phyloP scores from a whole-genome alignment of 2,888 invertebrate genomes.

The Linnaemya vulpina region DNA sequence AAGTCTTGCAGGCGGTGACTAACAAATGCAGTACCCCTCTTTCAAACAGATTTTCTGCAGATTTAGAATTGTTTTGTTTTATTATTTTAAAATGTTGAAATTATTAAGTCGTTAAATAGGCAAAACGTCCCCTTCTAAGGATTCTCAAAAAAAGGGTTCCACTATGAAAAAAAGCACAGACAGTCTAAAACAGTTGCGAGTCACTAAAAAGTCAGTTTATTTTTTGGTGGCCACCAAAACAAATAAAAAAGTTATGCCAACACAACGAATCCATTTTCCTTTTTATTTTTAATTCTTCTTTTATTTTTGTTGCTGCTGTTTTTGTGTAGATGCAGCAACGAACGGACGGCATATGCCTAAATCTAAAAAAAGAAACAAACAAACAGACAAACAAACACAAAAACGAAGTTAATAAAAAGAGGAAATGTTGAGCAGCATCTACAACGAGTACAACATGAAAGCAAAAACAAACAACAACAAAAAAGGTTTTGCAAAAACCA shows the following conservation, averaged over 20 bases:
- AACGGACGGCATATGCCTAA: constrained; percentile 33
- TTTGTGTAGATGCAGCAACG: not conserved
- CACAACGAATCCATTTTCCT: not conserved
- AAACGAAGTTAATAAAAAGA: constrained; percentile 30
- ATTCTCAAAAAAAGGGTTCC: not conserved
- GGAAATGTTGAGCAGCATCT: constrained; percentile 49
- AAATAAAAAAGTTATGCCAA: constrained; percentile 29
- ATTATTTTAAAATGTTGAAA: too few relatives aligned
- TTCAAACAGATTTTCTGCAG: too few relatives aligned
- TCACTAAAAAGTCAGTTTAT: constrained; percentile 28
- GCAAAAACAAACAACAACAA: not conserved
- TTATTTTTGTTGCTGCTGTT: not conserved
- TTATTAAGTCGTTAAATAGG: too few relatives aligned
- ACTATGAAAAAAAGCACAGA: not conserved
- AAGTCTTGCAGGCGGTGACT: too few relatives aligned
- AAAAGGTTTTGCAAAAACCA: constrained; percentile 9
- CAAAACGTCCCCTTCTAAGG: not conserved
- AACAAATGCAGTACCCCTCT: too few relatives aligned
- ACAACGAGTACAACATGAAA: not conserved
- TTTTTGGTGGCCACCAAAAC: constrained; percentile 4
- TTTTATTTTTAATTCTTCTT: not conserved
- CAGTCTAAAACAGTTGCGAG: constrained; percentile 17
- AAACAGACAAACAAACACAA: constrained; percentile 2
- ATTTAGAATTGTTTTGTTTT: too few relatives aligned
- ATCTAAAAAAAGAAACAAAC: not conserved